Percentiles rank a stretch among this genome's conserved stretches.
Evolutionary conservation across 2,113 vertebrate genomes (phyloP).

Genomic region (Lates calcarifer): DNA sequence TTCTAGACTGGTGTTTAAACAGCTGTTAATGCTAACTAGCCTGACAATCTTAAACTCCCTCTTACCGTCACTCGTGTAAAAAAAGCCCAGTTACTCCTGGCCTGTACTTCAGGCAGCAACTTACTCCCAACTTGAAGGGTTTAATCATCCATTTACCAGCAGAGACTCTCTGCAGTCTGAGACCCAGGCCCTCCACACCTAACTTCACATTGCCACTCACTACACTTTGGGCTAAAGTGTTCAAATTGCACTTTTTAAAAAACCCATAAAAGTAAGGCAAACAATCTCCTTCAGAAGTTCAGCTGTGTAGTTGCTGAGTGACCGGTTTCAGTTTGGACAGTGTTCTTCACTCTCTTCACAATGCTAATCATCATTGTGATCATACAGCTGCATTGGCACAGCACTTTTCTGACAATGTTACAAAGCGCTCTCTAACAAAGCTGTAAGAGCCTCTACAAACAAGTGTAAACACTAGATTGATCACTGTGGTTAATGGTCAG

Average conservation of each 20-base stretch:
- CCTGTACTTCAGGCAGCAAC: background rate
- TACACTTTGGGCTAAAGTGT: background rate
- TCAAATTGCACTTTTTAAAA: conserved; percentile 6
- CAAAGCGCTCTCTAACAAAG: conserved; percentile 41
- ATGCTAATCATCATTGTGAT: conserved; percentile 8
- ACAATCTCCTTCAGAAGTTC: background rate
- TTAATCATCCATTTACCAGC: background rate
- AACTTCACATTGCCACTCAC: background rate
- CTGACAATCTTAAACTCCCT: background rate
- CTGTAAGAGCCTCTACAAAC: conserved; percentile 45
- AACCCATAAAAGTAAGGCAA: background rate
- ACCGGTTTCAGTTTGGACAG: background rate
- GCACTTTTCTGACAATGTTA: conserved; percentile 6
- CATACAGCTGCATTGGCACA: background rate
- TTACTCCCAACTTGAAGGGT: background rate
- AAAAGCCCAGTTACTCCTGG: background rate
- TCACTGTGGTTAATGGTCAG: conserved; percentile 19
- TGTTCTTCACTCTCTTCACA: conserved; percentile 22
- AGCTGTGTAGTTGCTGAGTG: background rate
- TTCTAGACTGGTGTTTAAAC: too few species aligned
- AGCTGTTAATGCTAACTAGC: too few species aligned
- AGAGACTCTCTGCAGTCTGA: background rate
- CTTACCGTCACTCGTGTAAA: background rate
- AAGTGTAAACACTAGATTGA: conserved; percentile 19
- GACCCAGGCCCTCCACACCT: background rate